Conservation (phyloP, 2,797 vertebrate genomes). For the Alauda arvensis region DNA sequence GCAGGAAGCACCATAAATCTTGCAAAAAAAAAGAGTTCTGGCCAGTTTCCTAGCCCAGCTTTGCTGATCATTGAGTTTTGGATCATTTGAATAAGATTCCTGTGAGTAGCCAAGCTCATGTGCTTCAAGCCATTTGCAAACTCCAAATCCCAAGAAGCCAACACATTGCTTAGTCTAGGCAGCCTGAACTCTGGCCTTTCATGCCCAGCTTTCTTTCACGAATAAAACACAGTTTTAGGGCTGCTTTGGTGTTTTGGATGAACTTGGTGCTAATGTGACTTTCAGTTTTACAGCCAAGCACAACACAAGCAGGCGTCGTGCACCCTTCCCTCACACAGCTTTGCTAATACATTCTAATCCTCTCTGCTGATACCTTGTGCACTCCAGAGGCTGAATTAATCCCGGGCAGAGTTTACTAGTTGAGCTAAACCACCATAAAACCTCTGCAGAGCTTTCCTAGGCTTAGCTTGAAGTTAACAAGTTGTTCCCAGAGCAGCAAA, state of each 20-base stretch:
- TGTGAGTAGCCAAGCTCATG: slow-evolving; percentile 1
- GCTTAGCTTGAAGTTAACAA: neutral
- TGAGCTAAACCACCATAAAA: neutral
- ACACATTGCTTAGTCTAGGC: neutral
- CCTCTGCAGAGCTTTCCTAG: neutral
- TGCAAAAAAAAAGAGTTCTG: slow-evolving; percentile 44
- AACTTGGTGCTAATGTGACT: slow-evolving; percentile 23
- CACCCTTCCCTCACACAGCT: neutral
- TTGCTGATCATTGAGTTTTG: slow-evolving; percentile 49
- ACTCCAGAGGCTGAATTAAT: neutral
- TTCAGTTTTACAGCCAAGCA: slow-evolving; percentile 23
- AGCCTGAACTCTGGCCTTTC: slow-evolving; percentile 17
- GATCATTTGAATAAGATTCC: slow-evolving; percentile 20
- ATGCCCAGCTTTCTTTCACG: neutral
- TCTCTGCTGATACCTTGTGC: slow-evolving; percentile 8
- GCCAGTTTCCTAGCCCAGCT: slow-evolving; percentile 39
- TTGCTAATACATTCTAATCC: slow-evolving; percentile 15
- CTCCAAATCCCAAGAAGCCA: neutral
- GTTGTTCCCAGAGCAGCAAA: neutral
- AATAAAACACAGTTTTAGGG: neutral
- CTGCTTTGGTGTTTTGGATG: slow-evolving; percentile 5
- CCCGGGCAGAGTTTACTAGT: neutral
- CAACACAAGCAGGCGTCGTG: neutral
- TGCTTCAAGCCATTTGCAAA: slow-evolving; percentile 7
- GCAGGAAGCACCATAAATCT: slow-evolving; percentile 55